Evolutionary conservation across 2,888 invertebrate genomes (phyloP), one percentile per base, ranked within the genome.

Genomic region (Sisyra terminalis): DNA sequence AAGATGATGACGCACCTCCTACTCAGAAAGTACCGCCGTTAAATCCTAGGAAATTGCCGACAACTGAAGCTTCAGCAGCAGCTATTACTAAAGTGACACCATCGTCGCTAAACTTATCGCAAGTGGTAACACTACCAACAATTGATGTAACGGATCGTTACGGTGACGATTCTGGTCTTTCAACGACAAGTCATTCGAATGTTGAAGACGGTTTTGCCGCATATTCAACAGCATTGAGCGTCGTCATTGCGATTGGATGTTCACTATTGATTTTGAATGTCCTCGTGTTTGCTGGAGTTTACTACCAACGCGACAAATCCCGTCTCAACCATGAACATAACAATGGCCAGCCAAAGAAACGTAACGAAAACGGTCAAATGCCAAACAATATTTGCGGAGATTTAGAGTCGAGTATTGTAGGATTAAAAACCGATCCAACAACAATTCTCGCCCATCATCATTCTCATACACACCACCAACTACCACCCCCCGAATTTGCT

Each of bases 191-290:
- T 11, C 66, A 70, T 38, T 65, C 69, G n/a, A 24, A 24, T 7
- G 54, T 63, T 5, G 87, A 86, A 57, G 86, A 86, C 49, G 87
- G 87, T 1, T 89, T 88, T 53, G 86, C 88, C 1, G 85, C 87
- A 1, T 90, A 90, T 55, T 87, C 87, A 0, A 89, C 90, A 3
- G 90, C 90, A 2, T 64, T 92, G 10, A 88, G 88, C 60, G 88
- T 90, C 0, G 92, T 90, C 13, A 89, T 94, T 51, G 93, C 92
- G 39, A 90, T 94, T 49, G 94, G 94, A 31, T 90, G 92, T 57
- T 89, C 89, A 3, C 64, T 94, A 45, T 70, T 94, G 15, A 88
- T 93, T 53, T 67, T 94, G 3, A 94, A 94, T 58, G 86, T 93
- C 37, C 66, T 93, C 18, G 89, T 94, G 55, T 93, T 93, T 57